These are phyloP conservation scores for Pentamera pediparva DNA, from an alignment of 53 echinoderm and acorn worm species.

Conservation along the genomic window DNA sequence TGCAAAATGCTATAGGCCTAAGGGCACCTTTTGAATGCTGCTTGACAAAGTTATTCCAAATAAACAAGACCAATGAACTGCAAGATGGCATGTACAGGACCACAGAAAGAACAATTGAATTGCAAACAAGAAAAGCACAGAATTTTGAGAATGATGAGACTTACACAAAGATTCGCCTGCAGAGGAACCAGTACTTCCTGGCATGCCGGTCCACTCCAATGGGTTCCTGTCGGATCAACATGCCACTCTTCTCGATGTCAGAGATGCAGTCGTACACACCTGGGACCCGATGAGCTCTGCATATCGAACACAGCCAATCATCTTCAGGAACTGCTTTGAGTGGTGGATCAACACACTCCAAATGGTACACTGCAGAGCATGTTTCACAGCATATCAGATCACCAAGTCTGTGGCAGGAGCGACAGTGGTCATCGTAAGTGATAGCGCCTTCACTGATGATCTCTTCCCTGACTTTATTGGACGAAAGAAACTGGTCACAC, in stretches of 20 bases:
- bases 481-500: constrained; percentile 85
- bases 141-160: too few relatives aligned
- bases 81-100: too few relatives aligned
- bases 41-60: too few relatives aligned
- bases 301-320: constrained; percentile 92
- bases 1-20: too few relatives aligned
- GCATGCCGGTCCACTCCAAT: constrained; percentile 87
- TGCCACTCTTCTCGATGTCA: constrained; percentile 94
- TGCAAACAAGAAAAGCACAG: too few relatives aligned
- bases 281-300: constrained; percentile 65
- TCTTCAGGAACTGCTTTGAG: constrained; percentile 95
- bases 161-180: constrained; percentile 76
- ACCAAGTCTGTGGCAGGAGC: constrained; percentile 88
- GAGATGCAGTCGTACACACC: constrained; percentile 87
- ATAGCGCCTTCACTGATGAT: constrained; percentile 96
- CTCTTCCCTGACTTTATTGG: constrained; percentile 92
- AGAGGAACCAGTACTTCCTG: constrained; percentile 83
- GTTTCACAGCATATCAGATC: constrained; percentile 97
- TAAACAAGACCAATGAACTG: too few relatives aligned
- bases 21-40: too few relatives aligned
- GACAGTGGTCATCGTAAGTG: constrained; percentile 96
- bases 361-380: constrained; percentile 94
- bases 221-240: constrained; percentile 94
- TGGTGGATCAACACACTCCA: constrained; percentile 83
- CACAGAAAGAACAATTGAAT: too few relatives aligned